A percentile compares a stretch with the other conserved stretches of the same genome.
These are phyloP conservation scores for Cotesia chilonis DNA, from an alignment of 1,140 invertebrate genomes.

Conservation along the genomic window DNA sequence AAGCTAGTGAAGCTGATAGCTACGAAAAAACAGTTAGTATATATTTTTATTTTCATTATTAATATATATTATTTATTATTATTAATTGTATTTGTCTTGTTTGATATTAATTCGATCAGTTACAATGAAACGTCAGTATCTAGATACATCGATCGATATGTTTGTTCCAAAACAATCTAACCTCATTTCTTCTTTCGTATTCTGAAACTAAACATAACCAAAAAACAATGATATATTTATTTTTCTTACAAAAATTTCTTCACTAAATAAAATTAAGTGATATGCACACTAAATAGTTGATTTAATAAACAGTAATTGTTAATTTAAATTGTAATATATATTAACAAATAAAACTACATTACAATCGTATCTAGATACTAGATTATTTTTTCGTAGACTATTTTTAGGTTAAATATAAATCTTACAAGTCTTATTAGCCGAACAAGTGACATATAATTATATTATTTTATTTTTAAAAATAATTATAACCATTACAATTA, in stretches of 20 bases:
- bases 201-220: not conserved
- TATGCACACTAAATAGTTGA: not conserved
- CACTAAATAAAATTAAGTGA: not conserved
- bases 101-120: slow-evolving; percentile 1
- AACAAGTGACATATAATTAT: no score
- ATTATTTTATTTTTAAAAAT: slow-evolving; percentile 19
- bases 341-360: slow-evolving; percentile 12
- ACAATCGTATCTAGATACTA: slow-evolving; percentile 27
- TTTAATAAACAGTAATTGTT: not conserved
- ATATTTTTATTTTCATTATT: not conserved
- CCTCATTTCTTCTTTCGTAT: no score
- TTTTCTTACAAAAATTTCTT: no score
- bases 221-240: no score
- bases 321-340: not conserved
- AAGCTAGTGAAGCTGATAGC: slow-evolving; percentile 13
- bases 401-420: not conserved
- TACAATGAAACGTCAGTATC: slow-evolving; percentile 6
- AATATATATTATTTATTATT: not conserved
- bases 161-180: no score
- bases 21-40: slow-evolving; percentile 10
- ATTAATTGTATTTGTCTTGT: not conserved
- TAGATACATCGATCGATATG: slow-evolving; percentile 5
- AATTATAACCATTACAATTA: not conserved
- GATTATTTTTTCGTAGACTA: not conserved
- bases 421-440: not conserved